Base-by-base conservation (phyloP, 2,797 vertebrate genomes). In the Channallabes apus region DNA sequence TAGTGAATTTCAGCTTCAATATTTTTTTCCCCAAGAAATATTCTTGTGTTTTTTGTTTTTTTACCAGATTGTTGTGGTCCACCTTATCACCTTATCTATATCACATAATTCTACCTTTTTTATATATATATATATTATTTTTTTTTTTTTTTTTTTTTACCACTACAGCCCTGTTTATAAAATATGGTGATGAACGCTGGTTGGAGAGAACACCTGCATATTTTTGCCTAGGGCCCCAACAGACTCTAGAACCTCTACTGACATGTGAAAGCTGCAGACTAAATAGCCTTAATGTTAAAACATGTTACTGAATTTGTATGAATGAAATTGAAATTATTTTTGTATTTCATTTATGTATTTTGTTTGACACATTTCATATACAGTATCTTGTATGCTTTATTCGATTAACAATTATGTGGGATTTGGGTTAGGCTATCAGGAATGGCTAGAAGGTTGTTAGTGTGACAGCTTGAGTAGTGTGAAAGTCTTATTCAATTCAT, bases 51-150 rank as follows among this genome's bases (percentile, higher is more conserved):
- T n/a, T n/a, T n/a, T 46, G 46, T 46, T 46, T 46, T 38, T 46
- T 46, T 46, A 12, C 11, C 11, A 12, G 11, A 51, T 12, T 51
- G 11, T 51, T 3, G 11, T 51, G 46, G 46, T 51, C 46, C 11
- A 51, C 46, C 11, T 12, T 12, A 51, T 51, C 46, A 51, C 11
- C 11, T 12, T 12, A 51, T 51, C 46, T 51, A 51, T 51, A 51
- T 51, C 2, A 51, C 46, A 51, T 51, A 51, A 51, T 51, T 51
- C 46, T 51, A 11, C 11, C 41, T 35, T 35, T 35, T 3, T 35
- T 2, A 2, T 35, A 0, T 35, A n/a, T n/a, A n/a, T n/a, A n/a
- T n/a, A n/a, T 35, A 0, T 35, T 3, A 2, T 35, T 35, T 3
- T 35, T 35, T 35, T 35, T 3, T 35, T 35, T 0, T 7, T 12